Evolutionary conservation across 2,797 vertebrate species (phyloP).

Genomic region (Sphaeramia orbicularis): DNA sequence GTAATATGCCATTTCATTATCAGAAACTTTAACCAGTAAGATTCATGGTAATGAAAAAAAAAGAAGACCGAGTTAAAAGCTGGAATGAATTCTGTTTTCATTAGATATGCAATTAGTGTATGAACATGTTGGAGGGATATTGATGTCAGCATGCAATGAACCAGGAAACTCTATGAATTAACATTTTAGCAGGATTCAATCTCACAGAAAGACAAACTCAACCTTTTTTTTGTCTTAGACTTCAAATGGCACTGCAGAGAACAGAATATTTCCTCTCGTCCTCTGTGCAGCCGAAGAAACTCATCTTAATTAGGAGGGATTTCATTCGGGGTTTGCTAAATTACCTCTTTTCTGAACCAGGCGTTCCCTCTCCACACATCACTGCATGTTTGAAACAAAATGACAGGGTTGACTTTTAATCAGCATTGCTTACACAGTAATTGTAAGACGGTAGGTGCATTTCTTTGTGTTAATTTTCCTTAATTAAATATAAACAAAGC

Average conservation of each 20-base stretch:
- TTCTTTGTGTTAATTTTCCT: conserved; percentile 63
- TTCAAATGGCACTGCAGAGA: conserved; percentile 34
- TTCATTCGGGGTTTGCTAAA: conserved; percentile 73
- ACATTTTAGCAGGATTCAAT: background rate
- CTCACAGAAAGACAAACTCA: conserved; percentile 2
- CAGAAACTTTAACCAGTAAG: no score
- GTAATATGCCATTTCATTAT: no score
- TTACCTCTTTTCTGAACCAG: conserved; percentile 70
- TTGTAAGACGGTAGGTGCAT: conserved; percentile 41
- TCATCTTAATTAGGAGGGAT: conserved; percentile 76
- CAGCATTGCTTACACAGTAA: conserved; percentile 52
- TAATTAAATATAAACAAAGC: conserved; percentile 71
- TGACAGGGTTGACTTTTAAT: conserved; percentile 64
- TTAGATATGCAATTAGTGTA: background rate
- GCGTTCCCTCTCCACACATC: conserved; percentile 66
- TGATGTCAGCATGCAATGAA: conserved; percentile 1
- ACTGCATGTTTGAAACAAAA: conserved; percentile 45
- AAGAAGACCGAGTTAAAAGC: background rate
- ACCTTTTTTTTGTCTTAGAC: conserved; percentile 24
- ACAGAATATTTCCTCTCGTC: conserved; percentile 46
- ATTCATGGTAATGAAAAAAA: background rate
- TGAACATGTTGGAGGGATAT: background rate
- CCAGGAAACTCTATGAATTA: conserved; percentile 1
- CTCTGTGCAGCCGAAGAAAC: conserved; percentile 48
- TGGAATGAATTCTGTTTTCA: background rate